A percentile compares a stretch with the other conserved stretches of the same genome.
Conservation (phyloP, 2,113 vertebrate species). For the Oryzias woworae region DNA sequence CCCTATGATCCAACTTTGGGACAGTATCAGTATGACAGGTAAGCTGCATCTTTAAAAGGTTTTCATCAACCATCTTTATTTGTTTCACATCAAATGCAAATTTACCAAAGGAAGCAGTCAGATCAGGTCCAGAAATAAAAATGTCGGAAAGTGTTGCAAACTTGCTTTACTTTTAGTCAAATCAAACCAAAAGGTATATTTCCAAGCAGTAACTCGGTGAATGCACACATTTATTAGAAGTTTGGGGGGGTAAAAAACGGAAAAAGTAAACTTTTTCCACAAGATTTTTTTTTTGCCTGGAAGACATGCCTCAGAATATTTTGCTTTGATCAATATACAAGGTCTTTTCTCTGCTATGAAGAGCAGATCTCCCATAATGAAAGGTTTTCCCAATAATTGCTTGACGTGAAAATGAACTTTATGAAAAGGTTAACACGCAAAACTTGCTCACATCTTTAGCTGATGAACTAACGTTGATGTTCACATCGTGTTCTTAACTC, state of each 20-base stretch:
- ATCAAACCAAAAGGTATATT: too few species aligned
- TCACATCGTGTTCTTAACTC: neutral
- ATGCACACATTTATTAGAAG: too few species aligned
- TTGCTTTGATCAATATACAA: slow-evolving; percentile 23
- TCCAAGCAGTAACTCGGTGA: too few species aligned
- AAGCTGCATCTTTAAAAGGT: slow-evolving; percentile 24
- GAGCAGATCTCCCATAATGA: slow-evolving; percentile 26
- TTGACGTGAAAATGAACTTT: slow-evolving; percentile 16
- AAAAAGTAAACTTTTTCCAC: slow-evolving; percentile 8
- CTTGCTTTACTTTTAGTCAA: too few species aligned
- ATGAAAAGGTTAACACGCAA: slow-evolving; percentile 12
- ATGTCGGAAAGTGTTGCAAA: too few species aligned
- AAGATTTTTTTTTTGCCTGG: slow-evolving; percentile 33
- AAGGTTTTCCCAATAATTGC: slow-evolving; percentile 49
- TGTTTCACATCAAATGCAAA: too few species aligned
- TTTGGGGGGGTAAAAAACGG: too few species aligned
- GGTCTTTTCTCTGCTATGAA: slow-evolving; percentile 19
- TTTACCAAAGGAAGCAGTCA: too few species aligned
- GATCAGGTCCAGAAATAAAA: too few species aligned
- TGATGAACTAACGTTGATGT: too few species aligned
- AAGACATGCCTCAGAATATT: slow-evolving; percentile 15
- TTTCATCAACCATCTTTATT: neutral
- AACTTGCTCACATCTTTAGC: too few species aligned
- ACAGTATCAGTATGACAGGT: slow-evolving; percentile 99
- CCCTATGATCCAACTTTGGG: slow-evolving; percentile 92